Evolutionary conservation across 2,888 invertebrate genomes (phyloP).

Genomic region (Patella caerulea): DNA sequence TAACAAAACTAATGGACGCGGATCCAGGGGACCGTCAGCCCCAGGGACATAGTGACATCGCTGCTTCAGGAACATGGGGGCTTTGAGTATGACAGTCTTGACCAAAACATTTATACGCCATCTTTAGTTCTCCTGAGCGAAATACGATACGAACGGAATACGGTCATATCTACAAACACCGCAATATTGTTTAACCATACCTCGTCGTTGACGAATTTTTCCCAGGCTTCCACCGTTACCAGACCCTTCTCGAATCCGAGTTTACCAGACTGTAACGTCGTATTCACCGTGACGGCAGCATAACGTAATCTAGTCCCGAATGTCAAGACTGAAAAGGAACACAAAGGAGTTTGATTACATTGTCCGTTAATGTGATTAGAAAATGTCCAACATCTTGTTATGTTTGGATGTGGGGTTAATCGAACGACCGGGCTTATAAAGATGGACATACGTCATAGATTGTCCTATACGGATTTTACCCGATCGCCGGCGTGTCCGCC

Average conservation of each 20-base stretch:
- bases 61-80: too few species aligned
- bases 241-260: constrained; percentile 58
- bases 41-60: too few species aligned
- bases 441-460: too few species aligned
- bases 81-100: too few species aligned
- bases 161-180: background rate
- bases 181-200: constrained; percentile 37
- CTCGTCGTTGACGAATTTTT: constrained; percentile 46
- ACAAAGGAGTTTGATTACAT: background rate
- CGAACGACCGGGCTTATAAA: background rate
- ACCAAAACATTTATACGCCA: too few species aligned
- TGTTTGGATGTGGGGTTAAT: background rate
- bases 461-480: too few species aligned
- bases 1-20: too few species aligned
- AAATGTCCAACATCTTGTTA: background rate
- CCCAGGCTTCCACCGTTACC: constrained; percentile 55
- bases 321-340: constrained; percentile 22
- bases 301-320: constrained; percentile 58
- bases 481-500: too few species aligned
- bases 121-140: too few species aligned
- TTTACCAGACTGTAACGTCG: constrained; percentile 47
- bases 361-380: too few species aligned
- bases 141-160: too few species aligned
- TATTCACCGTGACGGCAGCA: constrained; percentile 57
- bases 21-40: too few species aligned